Evolutionary conservation across 1,140 invertebrate genomes (phyloP), one percentile per base, ranked within the genome.

Genomic region (Copidosoma floridanum): DNA sequence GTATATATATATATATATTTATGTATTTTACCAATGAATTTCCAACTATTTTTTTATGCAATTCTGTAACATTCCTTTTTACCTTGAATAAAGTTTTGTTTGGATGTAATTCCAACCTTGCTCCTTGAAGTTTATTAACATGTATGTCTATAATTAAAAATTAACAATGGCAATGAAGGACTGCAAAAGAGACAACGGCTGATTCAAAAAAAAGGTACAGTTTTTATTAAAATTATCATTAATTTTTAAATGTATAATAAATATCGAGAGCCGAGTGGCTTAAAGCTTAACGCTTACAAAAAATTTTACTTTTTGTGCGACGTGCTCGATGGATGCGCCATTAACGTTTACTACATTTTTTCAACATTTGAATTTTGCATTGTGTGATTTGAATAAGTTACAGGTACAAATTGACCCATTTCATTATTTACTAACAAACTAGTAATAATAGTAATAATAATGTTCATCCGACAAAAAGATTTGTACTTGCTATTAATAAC

Each of bases 221-320:
- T n/a, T 32, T 59, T 59, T 59, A 59, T 59, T 59, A 47, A 59
- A 58, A 58, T 58, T 58, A 51, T 50, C 24, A 18, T 50, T 14
- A n/a, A 26, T n/a, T 32, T 7, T 41, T 51, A 44, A 51, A 58
- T 59, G 29, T 53, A 52, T 46, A 44, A n/a, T 59, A 58, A 37
- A 51, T 24, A n/a, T 12, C 27, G 43, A 26, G 48, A 58, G 47
- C 38, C 27, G 20, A 35, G 21, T 16, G 23, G 48, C 50, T 41
- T 46, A 51, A 41, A 46, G 26, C 44, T 37, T 24, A 51, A 44
- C 29, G 20, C 27, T 53, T 37, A 27, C 37, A 44, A 44, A 44
- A 50, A 40, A 21, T 27, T 20, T 1, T n/a, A 8, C n/a, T 37
- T 46, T 46, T 53, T 59, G 48, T 59, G 48, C 50, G 48, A 52